Conservation (phyloP, 2,113 vertebrate species). For the Syngnathus typhle region DNA sequence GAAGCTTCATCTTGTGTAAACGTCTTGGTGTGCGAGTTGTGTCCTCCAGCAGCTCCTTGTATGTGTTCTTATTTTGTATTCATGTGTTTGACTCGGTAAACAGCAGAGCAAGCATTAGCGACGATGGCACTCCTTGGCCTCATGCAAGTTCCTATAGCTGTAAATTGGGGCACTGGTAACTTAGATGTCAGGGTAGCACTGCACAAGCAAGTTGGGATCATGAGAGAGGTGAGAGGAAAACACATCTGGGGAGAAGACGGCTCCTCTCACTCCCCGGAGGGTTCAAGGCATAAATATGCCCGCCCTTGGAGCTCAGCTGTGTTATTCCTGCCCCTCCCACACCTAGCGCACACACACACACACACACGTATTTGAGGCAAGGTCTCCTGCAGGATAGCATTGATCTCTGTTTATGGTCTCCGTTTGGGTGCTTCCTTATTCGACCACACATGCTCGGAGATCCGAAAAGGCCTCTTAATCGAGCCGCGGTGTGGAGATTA, state of each 20-base stretch:
- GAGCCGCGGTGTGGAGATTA: conserved; percentile 8
- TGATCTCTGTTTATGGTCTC: conserved; percentile 67
- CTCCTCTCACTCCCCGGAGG: conserved; percentile 37
- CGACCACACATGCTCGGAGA: conserved; percentile 54
- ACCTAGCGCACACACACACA: conserved; percentile 45
- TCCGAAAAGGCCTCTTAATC: conserved; percentile 26
- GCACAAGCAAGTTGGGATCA: background rate
- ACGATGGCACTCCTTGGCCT: background rate
- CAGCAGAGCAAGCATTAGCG: background rate
- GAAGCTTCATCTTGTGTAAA: background rate
- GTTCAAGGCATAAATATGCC: conserved; percentile 51
- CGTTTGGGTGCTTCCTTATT: conserved; percentile 65
- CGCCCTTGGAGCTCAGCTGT: conserved; percentile 60
- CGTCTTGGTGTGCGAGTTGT: background rate
- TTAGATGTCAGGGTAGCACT: conserved; percentile 3
- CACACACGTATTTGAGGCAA: conserved; percentile 56
- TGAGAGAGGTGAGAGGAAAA: conserved; percentile 33
- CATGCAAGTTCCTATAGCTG: no score
- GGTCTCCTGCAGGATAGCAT: conserved; percentile 58
- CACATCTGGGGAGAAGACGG: conserved; percentile 32
- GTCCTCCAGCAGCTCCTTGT: background rate
- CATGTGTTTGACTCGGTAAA: background rate
- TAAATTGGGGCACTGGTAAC: background rate
- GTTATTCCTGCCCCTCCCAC: conserved; percentile 56
- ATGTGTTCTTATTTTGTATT: background rate